Evolutionary conservation across 2,888 invertebrate genomes (phyloP).

Genomic region (Pseudoips prasinana): DNA sequence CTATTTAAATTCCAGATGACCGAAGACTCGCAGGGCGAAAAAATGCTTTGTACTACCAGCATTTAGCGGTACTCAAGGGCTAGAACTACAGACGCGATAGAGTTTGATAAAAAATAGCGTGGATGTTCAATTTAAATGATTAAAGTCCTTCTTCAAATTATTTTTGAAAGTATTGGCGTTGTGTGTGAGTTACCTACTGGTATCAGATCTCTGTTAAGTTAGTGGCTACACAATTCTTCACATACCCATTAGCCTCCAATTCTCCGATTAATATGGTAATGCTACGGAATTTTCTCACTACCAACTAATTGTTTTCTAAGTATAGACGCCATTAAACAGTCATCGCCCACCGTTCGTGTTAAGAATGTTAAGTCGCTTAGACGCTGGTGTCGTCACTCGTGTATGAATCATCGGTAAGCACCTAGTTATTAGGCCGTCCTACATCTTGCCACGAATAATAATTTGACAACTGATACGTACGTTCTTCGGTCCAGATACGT

Average conservation of each 20-base stretch:
- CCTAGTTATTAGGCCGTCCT: slow-evolving; percentile 17
- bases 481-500: slow-evolving; percentile 14
- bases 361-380: slow-evolving; percentile 37
- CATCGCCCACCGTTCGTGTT: slow-evolving; percentile 32
- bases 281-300: slow-evolving; percentile 28
- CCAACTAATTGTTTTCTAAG: slow-evolving; percentile 41
- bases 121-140: too few relatives aligned
- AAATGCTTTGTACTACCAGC: too few relatives aligned
- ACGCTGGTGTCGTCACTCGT: slow-evolving; percentile 22
- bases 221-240: not conserved
- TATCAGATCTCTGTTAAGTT: not conserved
- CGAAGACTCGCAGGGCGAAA: too few relatives aligned
- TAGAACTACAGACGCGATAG: too few relatives aligned
- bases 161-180: too few relatives aligned
- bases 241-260: slow-evolving; percentile 16
- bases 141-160: too few relatives aligned
- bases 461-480: slow-evolving; percentile 13
- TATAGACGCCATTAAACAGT: slow-evolving; percentile 40
- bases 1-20: too few relatives aligned
- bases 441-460: slow-evolving; percentile 18
- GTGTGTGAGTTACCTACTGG: too few relatives aligned
- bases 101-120: too few relatives aligned
- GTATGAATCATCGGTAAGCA: slow-evolving; percentile 36
- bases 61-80: too few relatives aligned
- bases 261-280: slow-evolving; percentile 22